A percentile compares a stretch with the other conserved stretches of the same genome.
phyloP scores from a whole-genome alignment of 35 echinoderm and acorn worm species.

The Diadema setosum region DNA sequence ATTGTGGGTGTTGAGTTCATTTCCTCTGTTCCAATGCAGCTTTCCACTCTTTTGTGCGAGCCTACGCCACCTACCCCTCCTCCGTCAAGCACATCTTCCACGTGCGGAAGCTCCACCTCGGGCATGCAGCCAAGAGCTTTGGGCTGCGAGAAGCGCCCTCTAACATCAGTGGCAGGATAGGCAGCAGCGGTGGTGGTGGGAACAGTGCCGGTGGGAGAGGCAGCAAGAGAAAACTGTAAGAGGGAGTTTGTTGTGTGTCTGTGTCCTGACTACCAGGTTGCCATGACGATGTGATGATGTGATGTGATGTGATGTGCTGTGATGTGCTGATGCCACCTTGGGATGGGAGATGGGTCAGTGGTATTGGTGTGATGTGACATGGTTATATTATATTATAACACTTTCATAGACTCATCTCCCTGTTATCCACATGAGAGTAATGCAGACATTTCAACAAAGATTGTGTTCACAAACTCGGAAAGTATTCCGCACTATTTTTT shows the following conservation, averaged over 20 bases:
- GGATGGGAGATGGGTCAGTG: too few relatives aligned
- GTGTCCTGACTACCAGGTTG: neutral
- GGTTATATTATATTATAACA: too few relatives aligned
- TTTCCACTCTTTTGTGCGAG: conserved; percentile 85
- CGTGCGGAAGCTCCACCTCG: conserved; percentile 84
- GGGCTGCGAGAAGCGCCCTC: conserved; percentile 76
- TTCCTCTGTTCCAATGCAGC: conserved; percentile 45
- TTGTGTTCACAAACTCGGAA: too few relatives aligned
- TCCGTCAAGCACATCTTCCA: conserved; percentile 92
- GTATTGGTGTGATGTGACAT: too few relatives aligned
- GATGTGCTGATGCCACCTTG: too few relatives aligned
- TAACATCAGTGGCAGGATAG: conserved; percentile 10
- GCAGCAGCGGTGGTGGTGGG: neutral
- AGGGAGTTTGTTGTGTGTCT: neutral
- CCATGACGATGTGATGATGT: too few relatives aligned
- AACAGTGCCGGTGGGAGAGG: neutral
- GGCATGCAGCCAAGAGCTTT: conserved; percentile 93
- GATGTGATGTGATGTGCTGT: too few relatives aligned
- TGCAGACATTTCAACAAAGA: too few relatives aligned
- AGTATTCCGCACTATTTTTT: too few relatives aligned
- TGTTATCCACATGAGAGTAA: too few relatives aligned
- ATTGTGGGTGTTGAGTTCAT: too few relatives aligned
- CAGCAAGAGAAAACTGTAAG: conserved; percentile 53
- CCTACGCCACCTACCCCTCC: conserved; percentile 86
- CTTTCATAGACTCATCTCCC: too few relatives aligned